These are phyloP conservation scores for Melanerpes aurifrons DNA, from an alignment of 2,113 vertebrate species.

Conservation along the genomic window DNA sequence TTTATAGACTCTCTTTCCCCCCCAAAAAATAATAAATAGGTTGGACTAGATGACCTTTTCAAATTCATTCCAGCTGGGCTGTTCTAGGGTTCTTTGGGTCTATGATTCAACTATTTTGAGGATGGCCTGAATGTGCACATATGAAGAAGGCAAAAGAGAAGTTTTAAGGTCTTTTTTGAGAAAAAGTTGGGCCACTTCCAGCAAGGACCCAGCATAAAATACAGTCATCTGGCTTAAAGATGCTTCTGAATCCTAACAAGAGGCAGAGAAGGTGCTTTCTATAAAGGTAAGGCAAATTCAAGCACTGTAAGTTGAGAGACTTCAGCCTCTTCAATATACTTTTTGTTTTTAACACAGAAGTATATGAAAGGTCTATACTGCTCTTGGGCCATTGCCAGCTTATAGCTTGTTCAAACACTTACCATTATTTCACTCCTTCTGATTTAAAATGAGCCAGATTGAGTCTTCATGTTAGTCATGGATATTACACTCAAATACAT, in stretches of 20 bases:
- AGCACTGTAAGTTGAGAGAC: rapidly evolving
- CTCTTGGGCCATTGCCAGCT: background rate
- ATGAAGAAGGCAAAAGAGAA: background rate
- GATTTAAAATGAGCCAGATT: background rate
- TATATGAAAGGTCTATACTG: background rate
- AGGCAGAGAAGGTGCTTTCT: background rate
- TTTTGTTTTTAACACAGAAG: background rate
- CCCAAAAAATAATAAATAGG: background rate
- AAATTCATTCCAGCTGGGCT: background rate
- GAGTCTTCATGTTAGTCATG: background rate
- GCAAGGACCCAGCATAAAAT: background rate
- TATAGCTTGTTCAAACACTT: background rate
- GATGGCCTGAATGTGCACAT: background rate
- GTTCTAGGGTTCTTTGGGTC: background rate
- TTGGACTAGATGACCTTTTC: background rate
- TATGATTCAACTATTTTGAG: rapidly evolving
- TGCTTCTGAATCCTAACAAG: background rate
- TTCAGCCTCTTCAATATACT: rapidly evolving
- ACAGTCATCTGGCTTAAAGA: background rate
- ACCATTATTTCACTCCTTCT: background rate
- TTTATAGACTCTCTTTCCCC: background rate
- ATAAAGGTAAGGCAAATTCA: background rate
- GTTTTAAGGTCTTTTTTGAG: background rate
- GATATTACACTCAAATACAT: background rate
- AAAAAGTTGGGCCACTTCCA: background rate